phyloP scores from a whole-genome alignment of 30 jellyfish, hydroid and myxozoan species.

The Rhopilema esculentum region DNA sequence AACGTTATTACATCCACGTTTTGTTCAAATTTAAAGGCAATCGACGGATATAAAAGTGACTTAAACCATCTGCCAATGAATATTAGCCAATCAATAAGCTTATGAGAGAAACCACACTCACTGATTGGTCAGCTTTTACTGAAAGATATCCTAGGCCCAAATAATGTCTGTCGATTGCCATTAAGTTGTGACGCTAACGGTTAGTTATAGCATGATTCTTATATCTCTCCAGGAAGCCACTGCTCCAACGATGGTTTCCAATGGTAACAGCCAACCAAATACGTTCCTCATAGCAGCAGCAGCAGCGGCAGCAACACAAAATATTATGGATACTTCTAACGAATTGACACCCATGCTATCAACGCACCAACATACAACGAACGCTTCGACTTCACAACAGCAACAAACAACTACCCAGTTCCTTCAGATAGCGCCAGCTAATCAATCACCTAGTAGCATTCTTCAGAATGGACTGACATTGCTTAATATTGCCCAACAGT shows the following conservation, averaged over 20 bases:
- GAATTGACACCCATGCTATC: conserved; percentile 32
- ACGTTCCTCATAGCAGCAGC: conserved; percentile 36
- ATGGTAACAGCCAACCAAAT: conserved; percentile 24
- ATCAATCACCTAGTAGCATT: not conserved
- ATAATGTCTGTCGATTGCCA: no score
- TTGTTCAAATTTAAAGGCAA: no score
- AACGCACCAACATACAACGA: conserved; percentile 35
- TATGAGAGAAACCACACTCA: no score
- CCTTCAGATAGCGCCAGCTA: conserved; percentile 49
- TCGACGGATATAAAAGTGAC: no score
- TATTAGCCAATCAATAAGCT: no score
- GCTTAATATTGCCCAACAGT: conserved; percentile 37
- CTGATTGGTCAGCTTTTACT: no score
- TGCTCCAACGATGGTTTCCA: conserved; percentile 73
- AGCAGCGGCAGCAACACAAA: conserved; percentile 31
- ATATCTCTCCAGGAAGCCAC: conserved; percentile 37
- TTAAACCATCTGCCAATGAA: no score
- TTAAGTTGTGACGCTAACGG: no score
- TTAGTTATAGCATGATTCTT: no score
- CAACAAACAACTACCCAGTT: conserved; percentile 24
- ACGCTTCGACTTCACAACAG: conserved; percentile 1
- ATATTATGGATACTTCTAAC: conserved; percentile 25
- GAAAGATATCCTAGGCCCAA: no score
- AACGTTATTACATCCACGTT: no score
- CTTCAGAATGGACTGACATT: conserved; percentile 25